Percentiles rank a stretch among this genome's conserved stretches.
Conservation (phyloP, 1,140 invertebrate species). For the Goniozus legneri region DNA sequence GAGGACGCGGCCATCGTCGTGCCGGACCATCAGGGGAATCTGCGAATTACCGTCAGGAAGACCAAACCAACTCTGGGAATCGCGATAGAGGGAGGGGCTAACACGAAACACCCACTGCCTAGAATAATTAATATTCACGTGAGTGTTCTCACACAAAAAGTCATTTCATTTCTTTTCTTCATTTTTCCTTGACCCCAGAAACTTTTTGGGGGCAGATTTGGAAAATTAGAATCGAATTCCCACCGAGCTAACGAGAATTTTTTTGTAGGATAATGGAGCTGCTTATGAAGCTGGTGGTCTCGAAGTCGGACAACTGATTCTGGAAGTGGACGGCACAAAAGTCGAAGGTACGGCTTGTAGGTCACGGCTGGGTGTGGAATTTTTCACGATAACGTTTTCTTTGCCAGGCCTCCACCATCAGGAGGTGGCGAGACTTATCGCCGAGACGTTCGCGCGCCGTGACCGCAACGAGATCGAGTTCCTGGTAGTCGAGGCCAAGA, state of each 20-base stretch:
- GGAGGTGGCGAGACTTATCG: slow-evolving; percentile 83
- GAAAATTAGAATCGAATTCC: no score
- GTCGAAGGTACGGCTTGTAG: slow-evolving; percentile 67
- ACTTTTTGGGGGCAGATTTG: no score
- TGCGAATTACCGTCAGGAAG: slow-evolving; percentile 83
- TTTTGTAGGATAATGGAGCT: slow-evolving; percentile 83
- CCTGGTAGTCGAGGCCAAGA: slow-evolving; percentile 84
- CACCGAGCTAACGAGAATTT: not conserved
- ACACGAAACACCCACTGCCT: slow-evolving; percentile 89
- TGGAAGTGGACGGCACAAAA: slow-evolving; percentile 86
- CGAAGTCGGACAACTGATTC: slow-evolving; percentile 89
- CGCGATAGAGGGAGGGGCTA: slow-evolving; percentile 93
- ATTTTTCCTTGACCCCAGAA: not conserved
- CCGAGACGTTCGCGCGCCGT: slow-evolving; percentile 82
- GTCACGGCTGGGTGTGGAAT: not conserved
- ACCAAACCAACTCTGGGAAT: slow-evolving; percentile 92
- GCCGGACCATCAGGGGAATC: slow-evolving; percentile 79
- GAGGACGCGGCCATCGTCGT: slow-evolving; percentile 68
- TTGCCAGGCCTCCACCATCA: slow-evolving; percentile 61
- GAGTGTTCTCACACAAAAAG: slow-evolving; percentile 41
- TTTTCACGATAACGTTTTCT: not conserved
- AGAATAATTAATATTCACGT: slow-evolving; percentile 96
- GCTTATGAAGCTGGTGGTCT: slow-evolving; percentile 87
- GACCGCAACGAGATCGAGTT: slow-evolving; percentile 86
- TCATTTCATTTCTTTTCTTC: not conserved